These are phyloP conservation scores for Fukomys damarensis DNA, from an alignment of 2,113 vertebrate genomes.

Conservation along the genomic window DNA sequence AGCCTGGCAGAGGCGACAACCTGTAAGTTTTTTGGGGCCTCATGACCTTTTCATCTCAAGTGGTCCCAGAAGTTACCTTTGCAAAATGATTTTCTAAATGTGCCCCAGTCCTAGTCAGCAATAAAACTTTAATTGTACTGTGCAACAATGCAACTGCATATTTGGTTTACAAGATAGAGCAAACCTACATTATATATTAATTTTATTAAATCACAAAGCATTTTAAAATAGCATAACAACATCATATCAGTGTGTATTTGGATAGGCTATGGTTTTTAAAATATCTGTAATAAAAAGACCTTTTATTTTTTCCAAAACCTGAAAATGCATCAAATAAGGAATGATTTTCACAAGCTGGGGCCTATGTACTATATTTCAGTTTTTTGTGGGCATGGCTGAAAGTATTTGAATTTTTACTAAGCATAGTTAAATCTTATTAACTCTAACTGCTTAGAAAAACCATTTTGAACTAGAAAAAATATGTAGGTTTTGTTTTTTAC, in stretches of 20 bases:
- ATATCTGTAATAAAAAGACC: not conserved
- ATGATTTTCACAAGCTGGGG: not conserved
- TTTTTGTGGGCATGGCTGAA: not conserved
- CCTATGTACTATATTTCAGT: not conserved
- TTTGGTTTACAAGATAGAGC: conserved; percentile 43
- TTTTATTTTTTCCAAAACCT: not conserved
- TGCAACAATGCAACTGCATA: not conserved
- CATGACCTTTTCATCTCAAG: not conserved
- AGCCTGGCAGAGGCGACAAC: not conserved
- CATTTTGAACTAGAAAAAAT: not conserved
- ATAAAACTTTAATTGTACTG: not conserved
- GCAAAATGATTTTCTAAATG: conserved; percentile 13
- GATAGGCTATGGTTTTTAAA: not conserved
- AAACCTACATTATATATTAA: not conserved
- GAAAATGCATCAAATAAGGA: not conserved
- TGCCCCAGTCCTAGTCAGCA: not conserved
- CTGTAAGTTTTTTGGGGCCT: not conserved
- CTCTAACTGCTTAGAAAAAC: not conserved
- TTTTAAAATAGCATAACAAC: conserved; percentile 2
- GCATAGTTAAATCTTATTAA: not conserved
- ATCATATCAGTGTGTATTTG: not conserved
- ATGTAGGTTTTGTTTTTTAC: not conserved
- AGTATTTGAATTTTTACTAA: not conserved
- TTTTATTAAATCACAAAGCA: conserved; percentile 28
- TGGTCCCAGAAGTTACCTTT: not conserved